Evolutionary conservation across 2,113 vertebrate species (phyloP).

Genomic region (Todiramphus chloris): DNA sequence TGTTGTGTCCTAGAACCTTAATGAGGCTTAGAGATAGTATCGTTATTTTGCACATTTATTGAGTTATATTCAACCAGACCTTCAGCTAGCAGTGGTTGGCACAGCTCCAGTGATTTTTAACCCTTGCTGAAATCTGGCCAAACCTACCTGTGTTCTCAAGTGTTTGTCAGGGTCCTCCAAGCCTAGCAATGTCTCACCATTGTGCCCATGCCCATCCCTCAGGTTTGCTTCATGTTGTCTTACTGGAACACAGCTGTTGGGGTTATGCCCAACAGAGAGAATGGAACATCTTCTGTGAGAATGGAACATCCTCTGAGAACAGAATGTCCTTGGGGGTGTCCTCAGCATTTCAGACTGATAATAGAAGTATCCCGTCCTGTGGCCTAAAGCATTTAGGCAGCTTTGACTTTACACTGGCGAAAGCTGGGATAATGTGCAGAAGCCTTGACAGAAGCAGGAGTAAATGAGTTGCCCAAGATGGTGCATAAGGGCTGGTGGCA

Average conservation of each 20-base stretch:
- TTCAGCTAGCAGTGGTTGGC: neutral
- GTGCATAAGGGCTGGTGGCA: neutral
- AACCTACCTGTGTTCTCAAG: neutral
- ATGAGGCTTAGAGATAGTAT: neutral
- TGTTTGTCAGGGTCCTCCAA: neutral
- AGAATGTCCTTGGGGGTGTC: neutral
- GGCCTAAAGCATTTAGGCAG: neutral
- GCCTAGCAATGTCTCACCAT: rapidly evolving
- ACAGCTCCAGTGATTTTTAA: neutral
- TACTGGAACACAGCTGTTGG: neutral
- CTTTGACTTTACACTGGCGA: neutral
- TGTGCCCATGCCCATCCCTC: rapidly evolving
- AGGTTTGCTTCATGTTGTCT: neutral
- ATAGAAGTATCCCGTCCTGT: neutral
- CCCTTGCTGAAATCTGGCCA: neutral
- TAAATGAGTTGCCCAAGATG: neutral
- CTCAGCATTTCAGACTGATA: neutral
- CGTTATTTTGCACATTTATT: rapidly evolving
- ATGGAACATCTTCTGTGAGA: neutral
- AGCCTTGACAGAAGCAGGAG: neutral
- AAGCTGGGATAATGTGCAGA: neutral
- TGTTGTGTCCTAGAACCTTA: neutral
- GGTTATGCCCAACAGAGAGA: neutral
- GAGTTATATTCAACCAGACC: neutral
- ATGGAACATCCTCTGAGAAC: neutral